Conservation (phyloP, 2,113 vertebrate genomes). For the Dromas ardeola region DNA sequence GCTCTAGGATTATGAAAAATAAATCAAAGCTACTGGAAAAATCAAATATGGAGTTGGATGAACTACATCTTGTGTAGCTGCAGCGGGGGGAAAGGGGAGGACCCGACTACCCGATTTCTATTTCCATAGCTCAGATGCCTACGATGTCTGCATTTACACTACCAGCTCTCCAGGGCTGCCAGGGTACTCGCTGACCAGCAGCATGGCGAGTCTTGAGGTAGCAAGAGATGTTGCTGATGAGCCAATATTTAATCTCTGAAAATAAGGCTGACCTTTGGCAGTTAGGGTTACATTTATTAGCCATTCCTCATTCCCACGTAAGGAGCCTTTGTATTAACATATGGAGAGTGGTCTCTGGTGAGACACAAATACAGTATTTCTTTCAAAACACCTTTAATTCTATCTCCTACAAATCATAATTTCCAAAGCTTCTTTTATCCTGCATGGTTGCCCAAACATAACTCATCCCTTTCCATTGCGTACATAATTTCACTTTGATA, state of each 20-base stretch:
- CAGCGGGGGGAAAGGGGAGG: neutral
- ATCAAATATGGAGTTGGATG: neutral
- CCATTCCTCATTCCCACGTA: neutral
- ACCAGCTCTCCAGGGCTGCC: neutral
- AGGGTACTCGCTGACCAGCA: neutral
- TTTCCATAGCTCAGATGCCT: neutral
- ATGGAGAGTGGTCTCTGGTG: accelerated
- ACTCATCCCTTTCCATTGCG: neutral
- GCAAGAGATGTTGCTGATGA: neutral
- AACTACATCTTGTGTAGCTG: neutral
- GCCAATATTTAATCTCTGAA: neutral
- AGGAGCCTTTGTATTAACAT: neutral
- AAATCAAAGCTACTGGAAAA: neutral
- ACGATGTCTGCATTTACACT: accelerated
- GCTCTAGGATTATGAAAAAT: neutral
- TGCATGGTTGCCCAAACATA: neutral
- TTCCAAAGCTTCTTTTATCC: conserved; percentile 20
- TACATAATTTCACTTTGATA: neutral
- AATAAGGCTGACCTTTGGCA: neutral
- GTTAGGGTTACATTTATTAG: neutral
- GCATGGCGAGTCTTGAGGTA: neutral
- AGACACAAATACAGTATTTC: neutral
- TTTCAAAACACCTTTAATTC: neutral
- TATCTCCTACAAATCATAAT: neutral
- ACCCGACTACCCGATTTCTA: neutral